Evolutionary conservation across 2,888 invertebrate species (phyloP).

Genomic region (Oxycera nigricornis): DNA sequence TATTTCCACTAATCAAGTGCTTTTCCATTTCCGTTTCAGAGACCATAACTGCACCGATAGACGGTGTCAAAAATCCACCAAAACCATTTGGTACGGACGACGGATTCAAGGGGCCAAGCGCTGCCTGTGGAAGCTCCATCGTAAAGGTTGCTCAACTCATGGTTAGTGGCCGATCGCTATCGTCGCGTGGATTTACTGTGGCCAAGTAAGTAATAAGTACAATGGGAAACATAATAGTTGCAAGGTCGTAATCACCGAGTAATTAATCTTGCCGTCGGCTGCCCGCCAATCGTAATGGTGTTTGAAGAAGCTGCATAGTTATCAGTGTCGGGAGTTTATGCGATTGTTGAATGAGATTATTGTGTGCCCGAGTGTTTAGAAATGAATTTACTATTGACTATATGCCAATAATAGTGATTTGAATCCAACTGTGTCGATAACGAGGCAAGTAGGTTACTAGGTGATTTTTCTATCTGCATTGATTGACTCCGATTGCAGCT

Average conservation of each 20-base stretch:
- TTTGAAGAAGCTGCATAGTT: not conserved
- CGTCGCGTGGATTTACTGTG: slow-evolving; percentile 46
- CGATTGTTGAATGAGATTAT: too few relatives aligned
- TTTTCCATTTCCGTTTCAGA: slow-evolving; percentile 41
- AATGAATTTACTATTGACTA: too few relatives aligned
- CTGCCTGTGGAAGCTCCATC: slow-evolving; percentile 73
- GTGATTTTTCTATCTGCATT: too few relatives aligned
- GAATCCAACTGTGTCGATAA: too few relatives aligned
- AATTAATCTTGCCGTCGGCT: not conserved
- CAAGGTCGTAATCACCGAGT: not conserved
- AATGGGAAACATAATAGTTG: not conserved
- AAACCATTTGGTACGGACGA: slow-evolving; percentile 74
- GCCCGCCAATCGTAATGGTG: not conserved
- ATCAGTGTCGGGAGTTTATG: not conserved
- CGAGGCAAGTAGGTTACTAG: too few relatives aligned
- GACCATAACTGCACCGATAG: slow-evolving; percentile 54
- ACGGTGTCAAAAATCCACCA: slow-evolving; percentile 56
- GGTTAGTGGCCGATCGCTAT: slow-evolving; percentile 62
- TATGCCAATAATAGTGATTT: too few relatives aligned
- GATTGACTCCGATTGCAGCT: too few relatives aligned
- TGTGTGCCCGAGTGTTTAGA: too few relatives aligned
- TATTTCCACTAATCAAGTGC: not conserved
- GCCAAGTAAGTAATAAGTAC: slow-evolving; percentile 46
- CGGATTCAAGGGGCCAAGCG: slow-evolving; percentile 73
- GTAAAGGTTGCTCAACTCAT: slow-evolving; percentile 65